Percentiles rank a stretch among this genome's conserved stretches.
These are phyloP conservation scores for Agelas oroides DNA, from an alignment of 37 sponge, comb jelly and placozoan species.

Conservation along the genomic window DNA sequence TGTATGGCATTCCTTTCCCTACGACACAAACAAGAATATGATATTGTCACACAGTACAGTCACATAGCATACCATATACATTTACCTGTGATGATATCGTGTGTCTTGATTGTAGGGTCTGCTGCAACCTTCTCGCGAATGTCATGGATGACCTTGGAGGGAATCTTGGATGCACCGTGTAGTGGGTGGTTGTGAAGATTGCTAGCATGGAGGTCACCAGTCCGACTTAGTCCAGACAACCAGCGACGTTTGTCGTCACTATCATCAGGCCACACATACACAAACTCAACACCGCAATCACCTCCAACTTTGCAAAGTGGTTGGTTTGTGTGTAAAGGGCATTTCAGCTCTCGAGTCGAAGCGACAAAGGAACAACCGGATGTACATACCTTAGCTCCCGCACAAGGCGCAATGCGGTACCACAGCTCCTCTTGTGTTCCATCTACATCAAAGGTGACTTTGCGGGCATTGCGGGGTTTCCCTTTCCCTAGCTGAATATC, in stretches of 20 bases:
- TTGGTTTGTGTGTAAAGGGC: slow-evolving; percentile 5
- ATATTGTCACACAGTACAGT: neutral
- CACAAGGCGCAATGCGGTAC: slow-evolving; percentile 51
- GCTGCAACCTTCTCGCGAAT: neutral
- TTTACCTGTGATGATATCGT: slow-evolving; percentile 46
- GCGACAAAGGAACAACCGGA: slow-evolving; percentile 11
- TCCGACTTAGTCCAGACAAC: slow-evolving; percentile 36
- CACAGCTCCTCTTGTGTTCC: slow-evolving; percentile 1
- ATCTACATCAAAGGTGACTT: slow-evolving; percentile 3
- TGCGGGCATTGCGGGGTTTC: neutral
- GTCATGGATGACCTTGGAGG: slow-evolving; percentile 41
- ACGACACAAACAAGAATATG: neutral
- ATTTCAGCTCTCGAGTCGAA: neutral
- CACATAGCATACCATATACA: neutral
- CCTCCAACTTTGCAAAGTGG: neutral
- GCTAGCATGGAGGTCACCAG: neutral
- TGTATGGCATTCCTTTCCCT: slow-evolving; percentile 53
- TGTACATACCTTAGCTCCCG: slow-evolving; percentile 21
- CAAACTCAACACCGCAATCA: slow-evolving; percentile 46
- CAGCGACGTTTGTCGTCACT: slow-evolving; percentile 36
- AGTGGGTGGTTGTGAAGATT: slow-evolving; percentile 51
- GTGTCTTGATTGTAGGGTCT: slow-evolving; percentile 49
- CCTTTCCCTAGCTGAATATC: slow-evolving; percentile 55
- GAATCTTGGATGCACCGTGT: slow-evolving; percentile 30
- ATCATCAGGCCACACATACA: slow-evolving; percentile 56